phyloP scores from a whole-genome alignment of 1,140 invertebrate genomes.

The Diuraphis noxia region DNA sequence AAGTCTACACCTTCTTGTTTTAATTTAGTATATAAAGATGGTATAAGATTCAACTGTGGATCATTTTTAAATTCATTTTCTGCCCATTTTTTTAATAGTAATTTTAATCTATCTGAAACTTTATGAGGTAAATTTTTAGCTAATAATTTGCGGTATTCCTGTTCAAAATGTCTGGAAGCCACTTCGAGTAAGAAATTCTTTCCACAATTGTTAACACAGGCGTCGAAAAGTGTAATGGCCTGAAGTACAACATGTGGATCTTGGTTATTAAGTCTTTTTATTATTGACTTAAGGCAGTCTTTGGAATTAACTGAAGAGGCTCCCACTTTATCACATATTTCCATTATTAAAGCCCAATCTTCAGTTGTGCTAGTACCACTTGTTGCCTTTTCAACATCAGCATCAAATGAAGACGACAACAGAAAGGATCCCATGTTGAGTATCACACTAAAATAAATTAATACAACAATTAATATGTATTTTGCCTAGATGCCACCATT shows the following conservation, averaged over 20 bases:
- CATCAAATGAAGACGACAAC: constrained; percentile 41
- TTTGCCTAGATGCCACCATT: neutral
- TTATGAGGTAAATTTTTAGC: constrained; percentile 64
- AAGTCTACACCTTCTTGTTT: constrained; percentile 78
- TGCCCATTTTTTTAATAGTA: constrained; percentile 89
- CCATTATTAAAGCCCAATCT: constrained; percentile 91
- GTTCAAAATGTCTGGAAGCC: constrained; percentile 93
- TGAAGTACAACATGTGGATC: constrained; percentile 95
- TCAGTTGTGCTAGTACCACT: constrained; percentile 89
- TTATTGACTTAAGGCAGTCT: constrained; percentile 84
- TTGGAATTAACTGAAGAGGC: constrained; percentile 73
- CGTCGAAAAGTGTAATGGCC: constrained; percentile 83
- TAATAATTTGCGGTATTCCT: constrained; percentile 77
- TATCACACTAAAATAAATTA: constrained; percentile 20
- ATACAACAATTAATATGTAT: neutral
- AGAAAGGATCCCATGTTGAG: constrained; percentile 38
- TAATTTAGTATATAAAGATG: constrained; percentile 81
- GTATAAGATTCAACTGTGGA: constrained; percentile 87
- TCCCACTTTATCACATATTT: constrained; percentile 90
- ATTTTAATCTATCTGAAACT: constrained; percentile 79
- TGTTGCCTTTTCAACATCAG: constrained; percentile 84
- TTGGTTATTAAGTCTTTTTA: constrained; percentile 81
- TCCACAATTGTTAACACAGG: constrained; percentile 95
- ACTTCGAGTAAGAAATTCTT: constrained; percentile 90
- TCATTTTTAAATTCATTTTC: constrained; percentile 93